Conservation (phyloP, 2,113 vertebrate species). For the Pica pica region DNA sequence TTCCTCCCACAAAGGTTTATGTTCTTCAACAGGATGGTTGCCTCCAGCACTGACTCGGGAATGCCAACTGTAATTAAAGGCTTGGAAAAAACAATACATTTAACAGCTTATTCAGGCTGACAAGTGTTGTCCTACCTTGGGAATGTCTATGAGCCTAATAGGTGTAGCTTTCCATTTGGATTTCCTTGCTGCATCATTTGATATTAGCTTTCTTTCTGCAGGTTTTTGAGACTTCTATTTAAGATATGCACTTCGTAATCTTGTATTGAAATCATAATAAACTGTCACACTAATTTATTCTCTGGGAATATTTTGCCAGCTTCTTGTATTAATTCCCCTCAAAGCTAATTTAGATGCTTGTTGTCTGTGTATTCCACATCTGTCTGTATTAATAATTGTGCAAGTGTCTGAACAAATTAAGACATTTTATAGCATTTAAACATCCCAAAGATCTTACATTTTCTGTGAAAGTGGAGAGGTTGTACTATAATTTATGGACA, state of each 20-base stretch:
- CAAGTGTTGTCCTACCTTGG: constrained; percentile 23
- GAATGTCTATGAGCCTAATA: background rate
- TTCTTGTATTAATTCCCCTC: constrained; percentile 35
- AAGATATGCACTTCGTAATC: background rate
- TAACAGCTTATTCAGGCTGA: constrained; percentile 12
- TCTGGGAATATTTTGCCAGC: constrained; percentile 10
- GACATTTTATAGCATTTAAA: constrained; percentile 52
- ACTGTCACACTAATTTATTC: constrained; percentile 40
- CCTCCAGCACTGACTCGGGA: background rate
- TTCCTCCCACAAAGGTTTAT: background rate
- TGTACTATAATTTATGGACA: constrained; percentile 37
- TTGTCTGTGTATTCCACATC: background rate
- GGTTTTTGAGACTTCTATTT: background rate
- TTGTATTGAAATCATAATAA: constrained; percentile 16
- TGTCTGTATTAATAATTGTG: constrained; percentile 45
- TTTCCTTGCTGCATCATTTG: background rate
- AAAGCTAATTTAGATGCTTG: constrained; percentile 45
- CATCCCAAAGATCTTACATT: constrained; percentile 31
- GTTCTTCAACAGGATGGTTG: background rate
- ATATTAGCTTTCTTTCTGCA: background rate
- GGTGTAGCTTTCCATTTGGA: background rate
- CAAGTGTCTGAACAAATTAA: constrained; percentile 51
- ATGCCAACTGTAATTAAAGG: constrained; percentile 46
- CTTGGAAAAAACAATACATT: background rate
- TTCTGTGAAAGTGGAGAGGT: background rate